These are phyloP conservation scores for Xenopus petersii DNA, from an alignment of 2,797 vertebrate genomes.

Conservation along the genomic window DNA sequence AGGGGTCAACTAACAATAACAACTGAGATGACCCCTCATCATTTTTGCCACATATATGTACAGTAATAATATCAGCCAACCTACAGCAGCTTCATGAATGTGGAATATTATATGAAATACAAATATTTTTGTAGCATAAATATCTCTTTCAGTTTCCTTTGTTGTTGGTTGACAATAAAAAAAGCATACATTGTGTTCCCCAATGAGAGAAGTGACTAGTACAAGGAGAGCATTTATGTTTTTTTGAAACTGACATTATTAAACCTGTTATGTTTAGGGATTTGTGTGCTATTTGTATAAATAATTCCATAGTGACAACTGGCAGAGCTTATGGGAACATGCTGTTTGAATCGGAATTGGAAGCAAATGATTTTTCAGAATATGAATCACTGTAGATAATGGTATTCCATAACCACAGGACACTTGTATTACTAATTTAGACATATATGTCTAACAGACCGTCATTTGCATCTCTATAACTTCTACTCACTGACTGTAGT, in stretches of 20 bases:
- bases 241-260: not conserved
- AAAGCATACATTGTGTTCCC: not conserved
- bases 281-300: conserved; percentile 1
- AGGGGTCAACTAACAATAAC: no score
- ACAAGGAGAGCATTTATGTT: not conserved
- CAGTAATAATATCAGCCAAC: no score
- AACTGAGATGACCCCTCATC: no score
- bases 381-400: not conserved
- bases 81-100: no score
- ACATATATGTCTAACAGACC: not conserved
- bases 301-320: not conserved
- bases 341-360: not conserved
- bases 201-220: not conserved
- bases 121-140: no score
- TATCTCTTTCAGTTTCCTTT: no score
- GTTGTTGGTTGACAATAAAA: not conserved
- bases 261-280: conserved; percentile 7
- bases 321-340: not conserved
- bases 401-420: conserved; percentile 7
- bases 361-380: not conserved
- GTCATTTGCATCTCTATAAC: conserved; percentile 15
- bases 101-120: no score
- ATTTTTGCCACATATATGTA: no score
- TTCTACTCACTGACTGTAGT: not conserved
- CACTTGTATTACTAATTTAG: conserved; percentile 13